Evolutionary conservation across 2,797 vertebrate species (phyloP).

Genomic region (Betta splendens): DNA sequence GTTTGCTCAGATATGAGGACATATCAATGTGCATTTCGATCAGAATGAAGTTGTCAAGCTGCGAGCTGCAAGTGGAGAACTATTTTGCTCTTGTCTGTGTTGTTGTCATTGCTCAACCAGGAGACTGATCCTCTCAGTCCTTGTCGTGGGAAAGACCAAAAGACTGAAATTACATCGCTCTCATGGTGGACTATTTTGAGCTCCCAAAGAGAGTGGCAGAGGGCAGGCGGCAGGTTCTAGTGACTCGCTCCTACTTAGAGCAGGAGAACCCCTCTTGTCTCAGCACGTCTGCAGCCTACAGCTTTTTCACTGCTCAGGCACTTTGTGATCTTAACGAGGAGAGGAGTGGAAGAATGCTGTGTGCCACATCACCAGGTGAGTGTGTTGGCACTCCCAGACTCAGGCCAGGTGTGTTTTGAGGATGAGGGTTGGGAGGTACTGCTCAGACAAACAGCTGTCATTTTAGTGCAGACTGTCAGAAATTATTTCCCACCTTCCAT

Average conservation of each 20-base stretch:
- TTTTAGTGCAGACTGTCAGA: constrained; percentile 33
- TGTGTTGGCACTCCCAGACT: constrained; percentile 58
- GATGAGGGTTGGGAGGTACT: constrained; percentile 23
- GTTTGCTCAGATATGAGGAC: constrained; percentile 6
- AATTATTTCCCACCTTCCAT: constrained; percentile 6
- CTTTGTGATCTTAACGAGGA: constrained; percentile 59
- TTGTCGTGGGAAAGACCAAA: constrained; percentile 85
- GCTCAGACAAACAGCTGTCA: constrained; percentile 57
- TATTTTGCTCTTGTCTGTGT: constrained; percentile 48
- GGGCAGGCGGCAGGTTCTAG: constrained; percentile 81
- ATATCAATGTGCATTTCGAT: constrained; percentile 16
- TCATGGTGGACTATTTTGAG: constrained; percentile 86
- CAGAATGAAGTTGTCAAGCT: constrained; percentile 28
- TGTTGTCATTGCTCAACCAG: constrained; percentile 71
- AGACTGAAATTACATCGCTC: constrained; percentile 88
- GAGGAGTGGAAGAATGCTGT: constrained; percentile 81
- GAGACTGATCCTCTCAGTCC: constrained; percentile 64
- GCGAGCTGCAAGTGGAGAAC: constrained; percentile 21
- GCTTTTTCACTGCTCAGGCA: constrained; percentile 58
- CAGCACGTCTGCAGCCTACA: constrained; percentile 64
- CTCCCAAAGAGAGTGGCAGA: constrained; percentile 82
- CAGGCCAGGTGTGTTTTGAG: constrained; percentile 59
- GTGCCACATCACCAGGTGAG: constrained; percentile 83
- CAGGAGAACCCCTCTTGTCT: constrained; percentile 72
- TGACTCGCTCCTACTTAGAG: constrained; percentile 71